These are phyloP conservation scores for Athripsodes cinereus DNA, from an alignment of 2,888 invertebrate species.

Conservation along the genomic window DNA sequence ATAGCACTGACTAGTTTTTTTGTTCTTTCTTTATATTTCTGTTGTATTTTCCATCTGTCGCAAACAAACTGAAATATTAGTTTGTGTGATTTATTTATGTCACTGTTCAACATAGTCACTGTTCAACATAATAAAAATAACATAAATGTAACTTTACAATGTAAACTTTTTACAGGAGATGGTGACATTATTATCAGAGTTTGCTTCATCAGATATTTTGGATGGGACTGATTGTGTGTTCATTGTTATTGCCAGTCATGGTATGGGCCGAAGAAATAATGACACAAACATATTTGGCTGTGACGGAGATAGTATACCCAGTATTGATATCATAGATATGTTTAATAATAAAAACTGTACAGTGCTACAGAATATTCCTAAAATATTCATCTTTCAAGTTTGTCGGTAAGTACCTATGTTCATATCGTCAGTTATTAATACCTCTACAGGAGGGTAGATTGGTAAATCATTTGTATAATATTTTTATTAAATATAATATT, in stretches of 20 bases:
- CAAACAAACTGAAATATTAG: too few relatives aligned
- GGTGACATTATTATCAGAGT: slow-evolving; percentile 37
- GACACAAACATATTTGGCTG: slow-evolving; percentile 55
- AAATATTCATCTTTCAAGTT: slow-evolving; percentile 68
- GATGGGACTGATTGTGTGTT: slow-evolving; percentile 54
- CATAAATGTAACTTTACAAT: too few relatives aligned
- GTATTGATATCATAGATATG: slow-evolving; percentile 50
- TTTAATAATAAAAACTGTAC: slow-evolving; percentile 54
- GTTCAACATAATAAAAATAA: too few relatives aligned
- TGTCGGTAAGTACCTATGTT: slow-evolving; percentile 54
- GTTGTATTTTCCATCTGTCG: too few relatives aligned
- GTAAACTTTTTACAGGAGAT: slow-evolving; percentile 39
- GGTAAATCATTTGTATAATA: too few relatives aligned
- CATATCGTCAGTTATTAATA: too few relatives aligned
- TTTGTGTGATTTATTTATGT: too few relatives aligned
- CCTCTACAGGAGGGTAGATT: too few relatives aligned
- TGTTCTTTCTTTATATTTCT: too few relatives aligned
- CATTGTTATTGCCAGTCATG: slow-evolving; percentile 63
- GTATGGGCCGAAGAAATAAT: slow-evolving; percentile 43
- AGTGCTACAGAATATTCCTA: slow-evolving; percentile 54
- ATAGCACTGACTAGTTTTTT: too few relatives aligned
- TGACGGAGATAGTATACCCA: slow-evolving; percentile 49
- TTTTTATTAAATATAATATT: too few relatives aligned
- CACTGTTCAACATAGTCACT: too few relatives aligned
- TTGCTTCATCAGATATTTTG: slow-evolving; percentile 41